Evolutionary conservation across 1,140 invertebrate genomes (phyloP).

Genomic region (Bombus waltoni): DNA sequence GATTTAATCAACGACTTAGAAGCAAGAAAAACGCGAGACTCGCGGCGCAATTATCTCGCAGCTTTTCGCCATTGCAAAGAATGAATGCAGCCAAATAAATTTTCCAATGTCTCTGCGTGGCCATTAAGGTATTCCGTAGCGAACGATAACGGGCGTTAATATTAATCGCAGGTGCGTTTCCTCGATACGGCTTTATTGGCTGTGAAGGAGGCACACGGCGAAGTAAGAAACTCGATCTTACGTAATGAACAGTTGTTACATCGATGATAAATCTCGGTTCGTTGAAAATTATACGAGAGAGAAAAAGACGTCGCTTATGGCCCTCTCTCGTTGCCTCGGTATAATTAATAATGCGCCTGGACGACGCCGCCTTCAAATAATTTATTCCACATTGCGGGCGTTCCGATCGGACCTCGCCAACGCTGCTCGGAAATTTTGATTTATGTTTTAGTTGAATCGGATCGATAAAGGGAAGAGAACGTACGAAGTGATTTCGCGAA

Average conservation of each 20-base stretch:
- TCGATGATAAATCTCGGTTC: slow-evolving; percentile 17
- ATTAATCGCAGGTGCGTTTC: slow-evolving; percentile 18
- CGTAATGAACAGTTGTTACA: slow-evolving; percentile 37
- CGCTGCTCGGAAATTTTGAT: no score
- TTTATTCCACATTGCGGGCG: not conserved
- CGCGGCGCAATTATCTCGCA: slow-evolving; percentile 2
- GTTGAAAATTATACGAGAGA: not conserved
- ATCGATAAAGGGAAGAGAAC: not conserved
- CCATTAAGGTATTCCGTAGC: slow-evolving; percentile 9
- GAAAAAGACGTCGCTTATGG: not conserved
- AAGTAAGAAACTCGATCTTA: slow-evolving; percentile 36
- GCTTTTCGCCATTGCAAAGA: not conserved
- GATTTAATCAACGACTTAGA: not conserved
- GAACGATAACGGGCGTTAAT: slow-evolving; percentile 9
- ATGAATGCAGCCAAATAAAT: slow-evolving; percentile 15
- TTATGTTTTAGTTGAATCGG: no score
- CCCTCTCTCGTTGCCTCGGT: not conserved
- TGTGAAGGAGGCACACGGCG: not conserved
- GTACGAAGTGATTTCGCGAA: not conserved
- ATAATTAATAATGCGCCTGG: slow-evolving; percentile 15
- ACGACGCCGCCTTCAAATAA: not conserved
- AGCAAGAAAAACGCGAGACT: not conserved
- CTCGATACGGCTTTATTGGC: slow-evolving; percentile 29
- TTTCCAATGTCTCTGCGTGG: not conserved
- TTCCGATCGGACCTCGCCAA: no score